These are phyloP conservation scores for Ahaetulla prasina DNA, from an alignment of 2,113 vertebrate species.

Conservation along the genomic window DNA sequence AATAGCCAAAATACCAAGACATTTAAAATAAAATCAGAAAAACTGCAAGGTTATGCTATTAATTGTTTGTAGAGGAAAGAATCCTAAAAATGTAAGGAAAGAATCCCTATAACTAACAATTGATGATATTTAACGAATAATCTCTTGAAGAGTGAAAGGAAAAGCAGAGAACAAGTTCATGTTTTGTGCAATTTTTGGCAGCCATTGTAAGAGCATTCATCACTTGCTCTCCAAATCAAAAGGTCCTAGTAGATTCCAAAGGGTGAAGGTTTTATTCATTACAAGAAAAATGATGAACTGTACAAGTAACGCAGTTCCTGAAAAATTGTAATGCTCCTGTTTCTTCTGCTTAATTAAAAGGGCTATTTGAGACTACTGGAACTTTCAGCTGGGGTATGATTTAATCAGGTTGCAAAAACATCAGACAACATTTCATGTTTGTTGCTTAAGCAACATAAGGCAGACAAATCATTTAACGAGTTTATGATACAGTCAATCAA, in stretches of 20 bases:
- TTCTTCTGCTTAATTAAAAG: not conserved
- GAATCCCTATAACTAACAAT: too few relatives aligned
- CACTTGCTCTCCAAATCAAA: not conserved
- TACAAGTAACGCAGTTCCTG: not conserved
- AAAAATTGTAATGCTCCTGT: not conserved
- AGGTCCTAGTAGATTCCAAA: not conserved
- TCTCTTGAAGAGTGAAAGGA: not conserved
- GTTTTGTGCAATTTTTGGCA: not conserved
- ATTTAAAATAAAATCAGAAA: not conserved
- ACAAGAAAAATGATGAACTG: not conserved
- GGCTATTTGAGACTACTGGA: not conserved
- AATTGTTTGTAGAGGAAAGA: not conserved
- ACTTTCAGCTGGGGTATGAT: not conserved
- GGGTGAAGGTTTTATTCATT: not conserved
- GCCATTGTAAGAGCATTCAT: not conserved
- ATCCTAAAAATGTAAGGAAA: not conserved
- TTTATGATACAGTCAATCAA: not conserved
- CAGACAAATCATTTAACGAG: not conserved
- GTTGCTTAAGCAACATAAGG: not conserved
- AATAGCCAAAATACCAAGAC: not conserved
- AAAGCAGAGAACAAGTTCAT: not conserved
- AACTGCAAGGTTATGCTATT: not conserved
- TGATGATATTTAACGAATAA: not conserved
- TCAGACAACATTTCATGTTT: not conserved
- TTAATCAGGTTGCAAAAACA: not conserved